Evolutionary conservation across 2,888 invertebrate species (phyloP), one percentile per base, ranked within the genome.

Genomic region (Drosophila greeni): DNA sequence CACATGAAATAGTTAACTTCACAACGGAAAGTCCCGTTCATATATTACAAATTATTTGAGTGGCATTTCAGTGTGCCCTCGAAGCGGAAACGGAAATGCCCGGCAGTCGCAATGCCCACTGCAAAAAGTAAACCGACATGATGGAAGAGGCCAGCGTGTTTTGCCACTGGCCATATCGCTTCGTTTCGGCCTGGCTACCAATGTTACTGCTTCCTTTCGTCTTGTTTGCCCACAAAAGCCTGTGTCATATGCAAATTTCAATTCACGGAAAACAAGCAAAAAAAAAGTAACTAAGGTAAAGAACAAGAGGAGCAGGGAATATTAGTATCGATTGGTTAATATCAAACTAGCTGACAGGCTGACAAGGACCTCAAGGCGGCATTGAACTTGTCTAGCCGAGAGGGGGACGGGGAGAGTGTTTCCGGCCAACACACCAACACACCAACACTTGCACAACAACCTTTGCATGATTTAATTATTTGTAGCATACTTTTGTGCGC

Each of bases 391-490:
- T 62, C 73, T 61, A 62, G 70, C 49, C 64, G 16, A 31, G 29
- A 45, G 42, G 23, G 29, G 43, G 67, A 40, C 20, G 14, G 45
- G 20, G 29, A 26, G 34, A 24, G 31, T 49, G 39, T 20, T 61
- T 61, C 62, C 62, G 51, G 62, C 26, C 36, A 8, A 14, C 29
- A 20, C 20, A 20, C 20, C 20, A 20, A 20, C 20, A n/a, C 36
- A 45, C 20, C 24, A 20, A 37, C 48, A 58, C 23, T 26, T 18
- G 14, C 20, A 33, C 65, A 51, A 64, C 66, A 78, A 78, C 84
- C 84, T 73, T 81, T 78, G 76, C 84, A 75, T 78, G 78, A 83
- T 78, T 83, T 78, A 78, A 78, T 78, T 78, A 78, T 83, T 83
- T 83, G 82, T 73, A 78, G 79, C 83, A 75, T 73, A 77, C 78